These are phyloP conservation scores for Microcebus tavaratra DNA, from an alignment of 2,113 vertebrate genomes.

Conservation along the genomic window DNA sequence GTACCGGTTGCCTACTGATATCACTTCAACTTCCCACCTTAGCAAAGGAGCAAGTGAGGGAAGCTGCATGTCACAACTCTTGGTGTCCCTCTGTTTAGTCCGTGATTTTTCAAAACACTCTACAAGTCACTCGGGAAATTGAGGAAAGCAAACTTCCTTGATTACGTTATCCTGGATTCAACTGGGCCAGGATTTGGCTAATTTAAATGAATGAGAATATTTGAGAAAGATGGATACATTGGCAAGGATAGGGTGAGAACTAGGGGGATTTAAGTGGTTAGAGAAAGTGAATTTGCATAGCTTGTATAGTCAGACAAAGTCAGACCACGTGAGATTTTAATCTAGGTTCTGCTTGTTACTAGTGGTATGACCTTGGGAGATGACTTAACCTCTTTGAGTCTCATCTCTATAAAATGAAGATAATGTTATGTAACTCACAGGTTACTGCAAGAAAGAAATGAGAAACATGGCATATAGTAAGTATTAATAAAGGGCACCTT, in stretches of 20 bases:
- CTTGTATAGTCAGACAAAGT: background rate
- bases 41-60: background rate
- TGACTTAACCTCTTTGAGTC: background rate
- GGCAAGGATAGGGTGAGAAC: background rate
- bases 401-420: background rate
- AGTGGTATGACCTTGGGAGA: background rate
- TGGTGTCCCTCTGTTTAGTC: background rate
- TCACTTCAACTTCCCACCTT: background rate
- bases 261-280: background rate
- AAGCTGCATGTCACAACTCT: background rate
- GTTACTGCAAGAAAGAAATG: background rate
- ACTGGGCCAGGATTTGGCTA: background rate
- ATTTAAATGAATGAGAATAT: background rate
- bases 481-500: background rate
- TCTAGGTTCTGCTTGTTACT: background rate
- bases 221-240: background rate
- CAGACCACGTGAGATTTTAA: background rate
- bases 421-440: background rate
- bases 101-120: background rate
- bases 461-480: background rate
- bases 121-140: background rate
- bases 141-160: background rate
- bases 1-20: background rate
- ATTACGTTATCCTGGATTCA: background rate
- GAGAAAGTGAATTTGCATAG: background rate